phyloP scores from a whole-genome alignment of 1,140 invertebrate species.

The Zaprionus davidi region DNA sequence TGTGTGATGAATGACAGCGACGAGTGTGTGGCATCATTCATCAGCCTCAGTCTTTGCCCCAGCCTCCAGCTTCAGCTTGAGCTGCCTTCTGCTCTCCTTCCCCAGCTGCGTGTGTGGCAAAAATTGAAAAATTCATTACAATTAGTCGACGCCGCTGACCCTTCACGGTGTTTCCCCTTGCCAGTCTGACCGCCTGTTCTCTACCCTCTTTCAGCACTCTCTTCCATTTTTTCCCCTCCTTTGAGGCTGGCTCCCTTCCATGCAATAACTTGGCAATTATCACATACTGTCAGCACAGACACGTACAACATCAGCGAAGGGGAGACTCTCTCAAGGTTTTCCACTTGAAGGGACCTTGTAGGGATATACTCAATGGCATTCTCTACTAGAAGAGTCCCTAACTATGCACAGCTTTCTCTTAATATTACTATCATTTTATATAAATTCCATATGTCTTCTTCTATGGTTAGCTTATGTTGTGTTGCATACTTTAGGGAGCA shows the following conservation, averaged over 20 bases:
- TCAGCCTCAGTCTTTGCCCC: conserved; percentile 45
- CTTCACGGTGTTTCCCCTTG: not conserved
- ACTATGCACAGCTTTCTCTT: too few species aligned
- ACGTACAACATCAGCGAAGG: conserved; percentile 49
- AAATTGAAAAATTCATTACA: conserved; percentile 81
- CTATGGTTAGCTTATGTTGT: too few species aligned
- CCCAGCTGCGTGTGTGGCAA: conserved; percentile 13
- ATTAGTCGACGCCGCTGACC: conserved; percentile 65
- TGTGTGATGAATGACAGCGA: conserved; percentile 74
- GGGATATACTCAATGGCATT: not conserved
- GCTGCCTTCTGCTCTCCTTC: not conserved
- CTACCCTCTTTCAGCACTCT: not conserved
- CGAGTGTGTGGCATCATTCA: conserved; percentile 77
- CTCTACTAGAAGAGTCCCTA: not conserved
- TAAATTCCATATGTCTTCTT: too few species aligned
- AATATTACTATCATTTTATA: too few species aligned
- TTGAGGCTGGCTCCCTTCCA: not conserved
- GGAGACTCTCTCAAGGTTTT: conserved; percentile 5
- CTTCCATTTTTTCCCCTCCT: not conserved
- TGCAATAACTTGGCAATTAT: conserved; percentile 72
- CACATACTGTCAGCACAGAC: conserved; percentile 30
- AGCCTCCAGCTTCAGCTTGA: not conserved
- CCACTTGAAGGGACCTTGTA: not conserved
- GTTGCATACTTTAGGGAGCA: too few species aligned
- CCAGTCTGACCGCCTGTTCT: not conserved